These are phyloP conservation scores for Aphodius sticticus DNA, from an alignment of 2,888 invertebrate genomes.

Conservation along the genomic window DNA sequence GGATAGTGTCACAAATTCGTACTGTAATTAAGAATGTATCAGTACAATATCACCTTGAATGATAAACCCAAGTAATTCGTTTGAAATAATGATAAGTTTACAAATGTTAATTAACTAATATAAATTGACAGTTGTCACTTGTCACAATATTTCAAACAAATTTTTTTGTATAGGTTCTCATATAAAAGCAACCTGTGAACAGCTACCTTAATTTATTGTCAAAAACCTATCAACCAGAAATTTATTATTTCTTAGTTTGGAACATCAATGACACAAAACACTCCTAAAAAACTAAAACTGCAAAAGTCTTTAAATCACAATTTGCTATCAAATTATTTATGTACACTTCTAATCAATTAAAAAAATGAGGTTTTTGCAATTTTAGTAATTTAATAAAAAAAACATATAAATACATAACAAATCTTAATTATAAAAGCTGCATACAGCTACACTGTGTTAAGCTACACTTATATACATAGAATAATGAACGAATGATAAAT, in stretches of 20 bases:
- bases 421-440: background rate
- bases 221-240: background rate
- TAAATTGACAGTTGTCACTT: background rate
- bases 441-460: constrained; percentile 11
- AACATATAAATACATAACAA: constrained; percentile 4
- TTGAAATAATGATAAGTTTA: too few species aligned
- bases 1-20: background rate
- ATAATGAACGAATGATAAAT: constrained; percentile 9
- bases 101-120: background rate
- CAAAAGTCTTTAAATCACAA: constrained; percentile 4
- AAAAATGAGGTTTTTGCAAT: background rate
- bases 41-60: too few species aligned
- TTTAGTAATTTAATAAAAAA: background rate
- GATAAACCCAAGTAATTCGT: too few species aligned
- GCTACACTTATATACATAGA: constrained; percentile 13
- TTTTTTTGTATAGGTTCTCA: too few species aligned
- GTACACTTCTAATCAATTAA: background rate
- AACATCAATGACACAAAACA: background rate
- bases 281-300: background rate
- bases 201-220: too few species aligned
- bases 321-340: background rate
- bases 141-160: background rate
- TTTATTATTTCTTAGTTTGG: background rate
- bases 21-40: too few species aligned
- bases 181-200: too few species aligned